Evolutionary conservation across 2,797 vertebrate species (phyloP), one percentile per base, ranked within the genome.

Genomic region (Discoglossus pictus): DNA sequence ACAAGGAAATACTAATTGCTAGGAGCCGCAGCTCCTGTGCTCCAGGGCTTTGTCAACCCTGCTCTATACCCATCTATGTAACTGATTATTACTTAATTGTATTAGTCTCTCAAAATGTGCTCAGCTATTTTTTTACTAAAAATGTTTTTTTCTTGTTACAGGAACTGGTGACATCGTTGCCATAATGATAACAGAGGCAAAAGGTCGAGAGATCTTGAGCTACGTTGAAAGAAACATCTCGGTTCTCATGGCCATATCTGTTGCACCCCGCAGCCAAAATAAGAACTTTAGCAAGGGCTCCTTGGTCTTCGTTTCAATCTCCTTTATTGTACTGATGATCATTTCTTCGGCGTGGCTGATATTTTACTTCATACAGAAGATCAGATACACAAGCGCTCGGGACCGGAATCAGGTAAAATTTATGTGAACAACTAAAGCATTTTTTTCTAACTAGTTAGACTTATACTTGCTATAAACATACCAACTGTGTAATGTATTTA

Each of bases 311-410:
- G 95, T 99, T 75, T 96, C 97, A 59, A 92, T 99, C 86, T 98
- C 95, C 76, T 98, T 99, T 83, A 96, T 99, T 55, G 94, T 98
- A 68, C 88, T 99, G 79, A 96, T 99, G 94, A 94, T 98, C 69
- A 96, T 98, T 85, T 97, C 94, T 25, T 96, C 95, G 1, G 94
- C 96, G 0, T 99, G 97, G 97, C 92, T 99, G 76, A 92, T 99
- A 84, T 98, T 99, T 88, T 98, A 98, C 89, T 99, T 97, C 88
- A 96, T 98, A 73, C 97, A 99, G 88, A 97, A 97, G 90, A 95
- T 99, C 76, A 93, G 94, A 78, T 93, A 95, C 81, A 94, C 92
- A 73, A 95, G 89, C 23, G 89, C 93, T 59, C 91, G 93, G 1
- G 93, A 96, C 82, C 92, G 94, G 74, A 96, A 94, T 82, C 96